Evolutionary conservation across 2,797 vertebrate genomes (phyloP).

Genomic region (Poeciliopsis infans): DNA sequence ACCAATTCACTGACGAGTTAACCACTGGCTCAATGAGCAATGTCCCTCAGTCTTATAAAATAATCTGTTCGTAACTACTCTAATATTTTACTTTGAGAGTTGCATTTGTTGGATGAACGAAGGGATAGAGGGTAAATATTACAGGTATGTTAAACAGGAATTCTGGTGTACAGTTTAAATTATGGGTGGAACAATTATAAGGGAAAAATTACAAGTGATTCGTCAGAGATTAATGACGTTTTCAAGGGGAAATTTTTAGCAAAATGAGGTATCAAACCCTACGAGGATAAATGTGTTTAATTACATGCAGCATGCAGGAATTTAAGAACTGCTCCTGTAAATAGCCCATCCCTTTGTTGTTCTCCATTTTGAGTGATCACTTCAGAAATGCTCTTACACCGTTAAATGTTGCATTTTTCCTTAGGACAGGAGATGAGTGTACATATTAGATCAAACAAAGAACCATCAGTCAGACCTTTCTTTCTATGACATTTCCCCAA

Average conservation of each 20-base stretch:
- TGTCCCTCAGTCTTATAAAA: neutral
- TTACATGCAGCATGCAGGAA: constrained; percentile 54
- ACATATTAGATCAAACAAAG: constrained; percentile 70
- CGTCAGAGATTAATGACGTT: constrained; percentile 11
- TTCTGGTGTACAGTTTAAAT: constrained; percentile 18
- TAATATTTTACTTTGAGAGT: neutral
- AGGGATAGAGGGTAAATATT: constrained; percentile 11
- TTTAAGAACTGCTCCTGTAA: constrained; percentile 28
- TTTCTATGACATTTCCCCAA: constrained; percentile 81
- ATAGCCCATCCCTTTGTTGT: constrained; percentile 80
- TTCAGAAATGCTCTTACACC: constrained; percentile 54
- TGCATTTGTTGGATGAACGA: neutral
- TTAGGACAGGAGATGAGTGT: constrained; percentile 27
- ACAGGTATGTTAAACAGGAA: constrained; percentile 11
- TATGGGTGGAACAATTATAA: constrained; percentile 16
- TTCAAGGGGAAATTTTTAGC: neutral
- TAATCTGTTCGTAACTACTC: neutral
- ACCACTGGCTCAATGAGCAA: neutral
- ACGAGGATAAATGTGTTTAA: constrained; percentile 9
- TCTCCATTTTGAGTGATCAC: constrained; percentile 67
- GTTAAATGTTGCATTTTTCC: constrained; percentile 52
- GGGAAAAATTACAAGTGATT: constrained; percentile 20
- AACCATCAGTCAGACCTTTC: constrained; percentile 67
- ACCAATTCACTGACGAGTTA: neutral
- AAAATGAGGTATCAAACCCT: neutral